These are phyloP conservation scores for Climacteris rufus DNA, from an alignment of 2,113 vertebrate genomes.

Conservation along the genomic window DNA sequence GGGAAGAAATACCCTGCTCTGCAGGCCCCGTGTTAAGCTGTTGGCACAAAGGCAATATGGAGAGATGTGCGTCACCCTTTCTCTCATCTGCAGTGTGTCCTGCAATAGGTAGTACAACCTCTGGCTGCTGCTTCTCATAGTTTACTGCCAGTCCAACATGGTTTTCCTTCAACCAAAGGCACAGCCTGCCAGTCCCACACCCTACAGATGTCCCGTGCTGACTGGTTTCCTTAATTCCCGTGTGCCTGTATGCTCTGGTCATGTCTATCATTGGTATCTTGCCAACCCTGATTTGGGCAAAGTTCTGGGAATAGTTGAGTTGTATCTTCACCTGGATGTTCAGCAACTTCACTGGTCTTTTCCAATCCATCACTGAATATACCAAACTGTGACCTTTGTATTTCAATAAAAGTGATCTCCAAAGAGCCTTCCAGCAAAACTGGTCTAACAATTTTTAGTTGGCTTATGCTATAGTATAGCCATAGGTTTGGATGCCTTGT, in stretches of 20 bases:
- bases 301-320: neutral
- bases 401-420: neutral
- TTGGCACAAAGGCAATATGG: neutral
- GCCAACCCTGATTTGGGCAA: neutral
- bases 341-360: neutral
- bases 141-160: neutral
- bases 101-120: neutral
- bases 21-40: neutral
- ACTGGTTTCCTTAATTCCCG: neutral
- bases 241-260: neutral
- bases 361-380: neutral
- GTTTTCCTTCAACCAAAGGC: neutral
- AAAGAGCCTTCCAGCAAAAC: neutral
- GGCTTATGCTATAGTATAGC: neutral
- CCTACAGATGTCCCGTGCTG: neutral
- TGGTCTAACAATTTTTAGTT: neutral
- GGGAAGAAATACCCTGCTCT: neutral
- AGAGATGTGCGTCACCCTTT: neutral
- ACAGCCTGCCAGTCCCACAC: neutral
- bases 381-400: neutral
- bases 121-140: neutral
- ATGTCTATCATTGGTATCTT: neutral
- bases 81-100: fast-evolving
- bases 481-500: neutral
- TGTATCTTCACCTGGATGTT: neutral